Percentiles rank a stretch among this genome's conserved stretches.
phyloP scores from a whole-genome alignment of 2,888 invertebrate genomes.

The Troides aeacus region DNA sequence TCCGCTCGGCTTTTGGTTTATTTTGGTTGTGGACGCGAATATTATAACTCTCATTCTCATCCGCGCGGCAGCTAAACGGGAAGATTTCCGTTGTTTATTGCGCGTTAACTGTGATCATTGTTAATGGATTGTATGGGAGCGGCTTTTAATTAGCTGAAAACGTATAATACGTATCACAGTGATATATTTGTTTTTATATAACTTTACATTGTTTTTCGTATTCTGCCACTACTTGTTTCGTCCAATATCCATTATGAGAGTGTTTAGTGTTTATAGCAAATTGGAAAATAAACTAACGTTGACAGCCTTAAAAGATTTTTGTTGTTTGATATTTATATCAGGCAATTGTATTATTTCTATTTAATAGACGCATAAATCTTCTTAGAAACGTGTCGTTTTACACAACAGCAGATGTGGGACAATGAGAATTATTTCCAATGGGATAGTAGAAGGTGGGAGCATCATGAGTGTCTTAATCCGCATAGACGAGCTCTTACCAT shows the following conservation, averaged over 20 bases:
- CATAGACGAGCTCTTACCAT: slow-evolving; percentile 51
- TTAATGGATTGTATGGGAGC: slow-evolving; percentile 55
- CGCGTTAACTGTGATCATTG: slow-evolving; percentile 44
- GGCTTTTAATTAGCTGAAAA: slow-evolving; percentile 49
- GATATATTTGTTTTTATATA: background rate
- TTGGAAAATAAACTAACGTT: background rate
- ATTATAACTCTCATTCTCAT: slow-evolving; percentile 73
- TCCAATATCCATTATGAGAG: background rate
- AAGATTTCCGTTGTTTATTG: slow-evolving; percentile 55
- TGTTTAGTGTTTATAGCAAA: background rate
- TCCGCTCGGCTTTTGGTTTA: slow-evolving; percentile 76
- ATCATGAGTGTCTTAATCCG: slow-evolving; percentile 50
- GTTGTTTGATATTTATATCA: background rate
- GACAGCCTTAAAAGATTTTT: background rate
- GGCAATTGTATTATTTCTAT: background rate
- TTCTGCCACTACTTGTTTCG: background rate
- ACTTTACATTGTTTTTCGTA: background rate
- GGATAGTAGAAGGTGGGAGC: slow-evolving; percentile 15
- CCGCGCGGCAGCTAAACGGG: slow-evolving; percentile 47
- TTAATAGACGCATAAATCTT: slow-evolving; percentile 8
- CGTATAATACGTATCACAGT: background rate
- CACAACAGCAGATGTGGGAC: slow-evolving; percentile 25
- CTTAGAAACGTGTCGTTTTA: slow-evolving; percentile 1
- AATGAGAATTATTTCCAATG: slow-evolving; percentile 11
- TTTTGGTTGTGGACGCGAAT: slow-evolving; percentile 72